Evolutionary conservation across 1,140 invertebrate genomes (phyloP), one percentile per base, ranked within the genome.

Genomic region (Drosophila rufa): DNA sequence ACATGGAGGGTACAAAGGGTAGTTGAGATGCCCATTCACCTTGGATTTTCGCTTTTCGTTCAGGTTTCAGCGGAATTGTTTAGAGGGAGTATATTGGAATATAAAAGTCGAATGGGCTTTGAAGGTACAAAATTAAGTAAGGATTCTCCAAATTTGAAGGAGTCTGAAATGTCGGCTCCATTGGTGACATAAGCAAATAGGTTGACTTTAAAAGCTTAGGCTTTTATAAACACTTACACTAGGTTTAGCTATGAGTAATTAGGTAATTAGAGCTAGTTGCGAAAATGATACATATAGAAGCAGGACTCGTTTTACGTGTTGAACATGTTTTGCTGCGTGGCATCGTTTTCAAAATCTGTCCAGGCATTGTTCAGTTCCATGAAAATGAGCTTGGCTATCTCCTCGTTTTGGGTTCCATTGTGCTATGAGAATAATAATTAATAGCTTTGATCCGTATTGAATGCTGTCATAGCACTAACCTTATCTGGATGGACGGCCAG

Each of bases 331-430:
- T 97, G 97, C 92, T 97, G 97, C 70, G 96, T 95, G 40, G 96
- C 94, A 93, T 98, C 97, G 86, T 97, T 98, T 93, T 99, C 98
- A 93, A 99, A 99, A 91, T 98, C 97, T 77, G 96, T 96, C 98
- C 99, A 99, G 12, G 99, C 98, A 92, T 99, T 99, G 94, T 99
- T 99, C 74, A 99, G 94, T 94, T 99, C 99, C 95, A 99, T 99
- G 94, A 99, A 99, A 90, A 99, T 98, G 89, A 99, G 93, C 94
- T 98, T 99, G 12, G 99, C 99, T 89, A 99, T 94, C 80, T 96
- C 96, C 93, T 98, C 98, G 91, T 98, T 97, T 38, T 95, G 94
- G 1, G 97, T 98, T 40, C 97, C 97, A 77, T 96, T 95, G 96
- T 98, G 97, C 97, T 98, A 93, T n/a, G 95, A 95, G 76, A 47